phyloP scores from a whole-genome alignment of 2,888 invertebrate species.

The Drosophila diplacantha region DNA sequence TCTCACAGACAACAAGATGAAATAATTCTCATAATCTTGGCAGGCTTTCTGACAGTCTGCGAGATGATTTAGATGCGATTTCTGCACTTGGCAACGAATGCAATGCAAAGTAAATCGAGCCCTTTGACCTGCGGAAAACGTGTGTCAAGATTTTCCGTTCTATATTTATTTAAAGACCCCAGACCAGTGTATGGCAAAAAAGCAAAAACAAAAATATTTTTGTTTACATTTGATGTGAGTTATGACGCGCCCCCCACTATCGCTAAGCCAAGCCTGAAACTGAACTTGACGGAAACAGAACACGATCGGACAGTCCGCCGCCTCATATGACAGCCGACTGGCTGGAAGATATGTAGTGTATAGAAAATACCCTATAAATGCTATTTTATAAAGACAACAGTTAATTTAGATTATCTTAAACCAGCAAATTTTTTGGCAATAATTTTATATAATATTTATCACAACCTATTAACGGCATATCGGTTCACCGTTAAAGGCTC shows the following conservation, averaged over 20 bases:
- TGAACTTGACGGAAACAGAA: constrained; percentile 5
- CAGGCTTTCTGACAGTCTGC: constrained; percentile 15
- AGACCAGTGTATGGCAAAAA: constrained; percentile 1
- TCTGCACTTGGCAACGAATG: constrained; percentile 53
- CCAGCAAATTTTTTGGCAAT: no score
- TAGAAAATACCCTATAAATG: no score
- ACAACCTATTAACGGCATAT: neutral
- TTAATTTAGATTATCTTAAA: no score
- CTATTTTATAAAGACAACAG: no score
- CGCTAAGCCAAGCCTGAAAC: neutral
- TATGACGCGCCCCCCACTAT: constrained; percentile 34
- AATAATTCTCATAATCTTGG: constrained; percentile 19
- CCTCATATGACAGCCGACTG: neutral
- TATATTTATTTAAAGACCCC: constrained; percentile 11
- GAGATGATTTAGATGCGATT: constrained; percentile 37
- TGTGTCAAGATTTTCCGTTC: constrained; percentile 13
- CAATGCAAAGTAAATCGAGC: constrained; percentile 17
- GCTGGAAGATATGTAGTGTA: no score
- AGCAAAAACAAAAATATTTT: constrained; percentile 61
- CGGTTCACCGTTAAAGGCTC: neutral
- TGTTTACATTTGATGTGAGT: constrained; percentile 51
- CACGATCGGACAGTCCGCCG: neutral
- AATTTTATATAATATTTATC: no score
- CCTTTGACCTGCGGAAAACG: constrained; percentile 33
- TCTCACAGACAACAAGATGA: neutral